Conservation (phyloP, 2,888 invertebrate genomes). For the Emmelina monodactyla region DNA sequence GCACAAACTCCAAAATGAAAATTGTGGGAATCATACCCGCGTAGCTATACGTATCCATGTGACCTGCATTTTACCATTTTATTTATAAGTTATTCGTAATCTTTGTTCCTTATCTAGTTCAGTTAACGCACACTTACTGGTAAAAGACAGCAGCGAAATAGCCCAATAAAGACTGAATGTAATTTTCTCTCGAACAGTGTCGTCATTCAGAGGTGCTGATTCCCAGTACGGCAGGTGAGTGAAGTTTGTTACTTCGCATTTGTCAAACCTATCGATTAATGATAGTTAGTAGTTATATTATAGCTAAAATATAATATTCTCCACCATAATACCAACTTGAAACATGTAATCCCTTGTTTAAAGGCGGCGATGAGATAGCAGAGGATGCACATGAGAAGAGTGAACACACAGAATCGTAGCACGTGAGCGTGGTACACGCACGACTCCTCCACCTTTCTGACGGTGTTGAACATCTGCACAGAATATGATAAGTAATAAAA, state of each 20-base stretch:
- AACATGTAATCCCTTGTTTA: no score
- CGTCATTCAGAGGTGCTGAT: slow-evolving; percentile 23
- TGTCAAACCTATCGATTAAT: neutral
- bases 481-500: no score
- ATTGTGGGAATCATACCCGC: no score
- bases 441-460: slow-evolving; percentile 32
- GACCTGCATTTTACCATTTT: neutral
- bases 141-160: slow-evolving; percentile 40
- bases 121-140: slow-evolving; percentile 24
- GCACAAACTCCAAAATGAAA: slow-evolving; percentile 35
- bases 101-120: neutral
- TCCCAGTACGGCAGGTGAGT: slow-evolving; percentile 41
- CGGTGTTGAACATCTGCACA: slow-evolving; percentile 31
- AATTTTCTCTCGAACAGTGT: slow-evolving; percentile 11
- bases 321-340: no score
- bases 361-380: slow-evolving; percentile 40
- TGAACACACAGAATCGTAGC: slow-evolving; percentile 36
- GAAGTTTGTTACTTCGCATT: slow-evolving; percentile 36
- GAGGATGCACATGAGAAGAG: slow-evolving; percentile 33
- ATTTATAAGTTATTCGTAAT: neutral
- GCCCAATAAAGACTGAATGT: slow-evolving; percentile 44
- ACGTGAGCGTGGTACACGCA: slow-evolving; percentile 35
- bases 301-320: no score
- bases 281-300: neutral
- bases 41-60: no score